These are phyloP conservation scores for Heliothis subflexa DNA, from an alignment of 1,140 invertebrate species.

Conservation along the genomic window DNA sequence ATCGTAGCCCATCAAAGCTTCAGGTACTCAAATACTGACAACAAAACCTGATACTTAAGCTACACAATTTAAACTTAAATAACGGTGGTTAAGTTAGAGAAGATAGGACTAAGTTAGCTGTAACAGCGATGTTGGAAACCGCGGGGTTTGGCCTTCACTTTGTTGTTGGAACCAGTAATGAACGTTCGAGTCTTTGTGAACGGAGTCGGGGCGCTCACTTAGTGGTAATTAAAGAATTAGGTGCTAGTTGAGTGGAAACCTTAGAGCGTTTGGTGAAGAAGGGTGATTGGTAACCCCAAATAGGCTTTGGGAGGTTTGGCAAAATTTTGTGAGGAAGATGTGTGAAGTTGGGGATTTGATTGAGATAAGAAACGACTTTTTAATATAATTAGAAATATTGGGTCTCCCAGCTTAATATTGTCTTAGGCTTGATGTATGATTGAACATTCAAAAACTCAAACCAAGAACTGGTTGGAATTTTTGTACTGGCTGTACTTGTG, in stretches of 20 bases:
- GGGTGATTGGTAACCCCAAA: no score
- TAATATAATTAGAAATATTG: no score
- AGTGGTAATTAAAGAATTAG: background rate
- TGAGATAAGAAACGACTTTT: no score
- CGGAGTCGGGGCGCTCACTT: background rate
- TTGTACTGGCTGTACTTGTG: no score
- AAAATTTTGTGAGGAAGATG: no score
- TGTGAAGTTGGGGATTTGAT: no score
- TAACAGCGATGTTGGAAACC: background rate
- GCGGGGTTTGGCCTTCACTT: slow-evolving; percentile 23
- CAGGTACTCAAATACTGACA: slow-evolving; percentile 2
- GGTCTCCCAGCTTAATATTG: no score
- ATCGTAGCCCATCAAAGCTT: background rate
- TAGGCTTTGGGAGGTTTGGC: no score
- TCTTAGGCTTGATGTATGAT: no score
- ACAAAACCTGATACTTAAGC: slow-evolving; percentile 45
- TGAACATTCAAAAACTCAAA: no score
- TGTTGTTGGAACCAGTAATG: slow-evolving; percentile 7
- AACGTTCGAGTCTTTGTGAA: background rate
- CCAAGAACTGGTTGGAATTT: no score
- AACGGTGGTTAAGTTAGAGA: slow-evolving; percentile 45
- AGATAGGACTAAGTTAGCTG: slow-evolving; percentile 44
- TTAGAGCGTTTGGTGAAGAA: background rate
- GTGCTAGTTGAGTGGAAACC: background rate
- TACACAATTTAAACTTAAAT: slow-evolving; percentile 53